Evolutionary conservation across 1,140 invertebrate genomes (phyloP).

Genomic region (Aphelenchoides besseyi): DNA sequence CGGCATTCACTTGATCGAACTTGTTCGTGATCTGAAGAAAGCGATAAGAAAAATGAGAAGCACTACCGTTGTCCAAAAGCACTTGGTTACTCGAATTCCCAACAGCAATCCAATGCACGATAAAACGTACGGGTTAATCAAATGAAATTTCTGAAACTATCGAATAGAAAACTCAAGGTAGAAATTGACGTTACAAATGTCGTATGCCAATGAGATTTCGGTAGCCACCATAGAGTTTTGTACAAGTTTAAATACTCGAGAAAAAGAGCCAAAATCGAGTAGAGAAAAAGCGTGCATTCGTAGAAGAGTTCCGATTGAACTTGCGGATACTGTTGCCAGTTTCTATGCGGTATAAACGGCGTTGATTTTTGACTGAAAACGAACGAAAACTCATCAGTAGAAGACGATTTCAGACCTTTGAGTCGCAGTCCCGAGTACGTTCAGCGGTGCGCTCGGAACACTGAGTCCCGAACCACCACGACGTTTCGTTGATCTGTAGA

Average conservation of each 20-base stretch:
- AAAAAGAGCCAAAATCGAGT: constrained; percentile 71
- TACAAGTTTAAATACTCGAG: constrained; percentile 91
- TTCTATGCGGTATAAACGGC: constrained; percentile 2
- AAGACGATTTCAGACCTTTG: not conserved
- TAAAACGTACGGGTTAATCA: constrained; percentile 82
- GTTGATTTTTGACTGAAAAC: constrained; percentile 1
- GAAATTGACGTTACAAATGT: constrained; percentile 70
- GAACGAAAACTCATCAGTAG: not conserved
- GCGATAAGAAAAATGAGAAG: not conserved
- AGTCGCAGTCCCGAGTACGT: too few species aligned
- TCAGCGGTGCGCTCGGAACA: too few species aligned
- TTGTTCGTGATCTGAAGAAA: constrained; percentile 25
- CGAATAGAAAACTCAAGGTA: constrained; percentile 65
- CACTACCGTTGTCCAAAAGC: constrained; percentile 67
- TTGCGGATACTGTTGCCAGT: constrained; percentile 73
- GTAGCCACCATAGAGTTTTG: constrained; percentile 92
- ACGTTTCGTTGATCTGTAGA: not conserved
- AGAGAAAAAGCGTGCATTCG: constrained; percentile 76
- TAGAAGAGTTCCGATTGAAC: constrained; percentile 76
- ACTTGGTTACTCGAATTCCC: constrained; percentile 75
- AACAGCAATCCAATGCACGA: constrained; percentile 77
- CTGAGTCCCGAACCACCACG: not conserved
- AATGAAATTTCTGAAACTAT: constrained; percentile 82
- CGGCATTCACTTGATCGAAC: constrained; percentile 21
- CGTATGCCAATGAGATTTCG: constrained; percentile 80